Evolutionary conservation across 2,888 invertebrate genomes (phyloP).

Genomic region (Catotricha subobsoleta): DNA sequence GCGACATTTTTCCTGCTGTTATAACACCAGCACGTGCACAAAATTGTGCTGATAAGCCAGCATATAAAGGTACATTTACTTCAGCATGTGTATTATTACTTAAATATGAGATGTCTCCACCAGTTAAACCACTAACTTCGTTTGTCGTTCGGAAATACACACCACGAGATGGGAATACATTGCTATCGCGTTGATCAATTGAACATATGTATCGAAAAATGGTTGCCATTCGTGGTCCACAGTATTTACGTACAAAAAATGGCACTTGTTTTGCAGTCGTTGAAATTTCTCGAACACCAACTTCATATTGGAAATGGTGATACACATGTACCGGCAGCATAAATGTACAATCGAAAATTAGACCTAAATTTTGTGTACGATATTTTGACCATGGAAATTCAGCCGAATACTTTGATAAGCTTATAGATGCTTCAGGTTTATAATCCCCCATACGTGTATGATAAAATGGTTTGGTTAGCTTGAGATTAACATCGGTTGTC

Average conservation of each 20-base stretch:
- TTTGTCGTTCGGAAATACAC: conserved; percentile 50
- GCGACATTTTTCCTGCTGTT: conserved; percentile 20
- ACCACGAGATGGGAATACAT: conserved; percentile 63
- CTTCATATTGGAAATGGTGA: conserved; percentile 81
- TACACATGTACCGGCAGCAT: conserved; percentile 40
- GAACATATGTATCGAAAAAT: conserved; percentile 61
- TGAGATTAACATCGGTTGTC: conserved; percentile 61
- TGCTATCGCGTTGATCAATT: conserved; percentile 62
- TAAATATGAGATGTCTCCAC: conserved; percentile 81
- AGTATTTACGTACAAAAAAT: conserved; percentile 67
- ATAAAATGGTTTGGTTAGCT: conserved; percentile 69
- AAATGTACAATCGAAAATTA: conserved; percentile 58
- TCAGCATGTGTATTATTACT: conserved; percentile 64
- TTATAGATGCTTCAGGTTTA: conserved; percentile 45
- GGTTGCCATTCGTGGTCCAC: conserved; percentile 79
- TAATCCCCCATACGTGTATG: conserved; percentile 37
- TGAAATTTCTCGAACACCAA: conserved; percentile 59
- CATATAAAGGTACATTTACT: conserved; percentile 44
- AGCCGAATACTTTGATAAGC: conserved; percentile 56
- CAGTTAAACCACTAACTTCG: conserved; percentile 61
- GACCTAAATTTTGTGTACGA: conserved; percentile 57
- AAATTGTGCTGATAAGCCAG: conserved; percentile 25
- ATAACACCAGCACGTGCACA: conserved; percentile 24
- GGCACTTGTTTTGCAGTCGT: conserved; percentile 53
- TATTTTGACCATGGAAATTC: conserved; percentile 72